Conservation (phyloP, 35 echinoderm and acorn worm species). For the Diadema setosum region DNA sequence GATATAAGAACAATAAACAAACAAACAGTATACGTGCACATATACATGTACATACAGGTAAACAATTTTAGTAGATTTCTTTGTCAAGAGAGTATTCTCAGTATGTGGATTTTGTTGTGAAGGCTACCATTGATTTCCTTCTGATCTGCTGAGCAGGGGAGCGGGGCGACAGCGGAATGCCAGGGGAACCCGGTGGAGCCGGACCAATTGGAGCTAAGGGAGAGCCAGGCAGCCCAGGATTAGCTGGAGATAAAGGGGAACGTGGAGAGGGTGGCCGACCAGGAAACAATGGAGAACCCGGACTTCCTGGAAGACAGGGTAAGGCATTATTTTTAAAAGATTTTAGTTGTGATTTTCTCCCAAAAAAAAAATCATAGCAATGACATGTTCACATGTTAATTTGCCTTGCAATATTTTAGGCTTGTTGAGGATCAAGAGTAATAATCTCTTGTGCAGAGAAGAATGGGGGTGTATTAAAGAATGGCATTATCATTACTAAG, state of each 20-base stretch:
- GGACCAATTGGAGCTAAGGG: not conserved
- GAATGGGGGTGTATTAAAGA: not conserved
- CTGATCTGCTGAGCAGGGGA: no score
- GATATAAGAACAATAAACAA: no score
- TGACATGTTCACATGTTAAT: not conserved
- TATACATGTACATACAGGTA: no score
- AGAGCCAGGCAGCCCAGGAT: not conserved
- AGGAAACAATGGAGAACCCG: not conserved
- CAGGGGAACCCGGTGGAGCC: not conserved
- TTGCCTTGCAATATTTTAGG: not conserved
- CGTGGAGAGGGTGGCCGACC: not conserved
- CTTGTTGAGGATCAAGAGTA: no score
- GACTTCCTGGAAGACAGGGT: not conserved
- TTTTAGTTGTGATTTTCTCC: not conserved
- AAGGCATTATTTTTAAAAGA: not conserved
- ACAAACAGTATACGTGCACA: no score
- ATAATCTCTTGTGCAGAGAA: not conserved
- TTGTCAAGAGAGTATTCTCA: no score
- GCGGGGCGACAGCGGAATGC: not conserved
- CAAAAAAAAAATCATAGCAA: no score
- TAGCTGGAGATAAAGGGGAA: not conserved
- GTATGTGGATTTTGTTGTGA: no score
- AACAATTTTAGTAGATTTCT: no score
- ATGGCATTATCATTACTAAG: not conserved
- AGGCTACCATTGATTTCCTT: no score